Base-by-base conservation (phyloP, 1,140 invertebrate genomes). In the Drosophila yakuba region DNA sequence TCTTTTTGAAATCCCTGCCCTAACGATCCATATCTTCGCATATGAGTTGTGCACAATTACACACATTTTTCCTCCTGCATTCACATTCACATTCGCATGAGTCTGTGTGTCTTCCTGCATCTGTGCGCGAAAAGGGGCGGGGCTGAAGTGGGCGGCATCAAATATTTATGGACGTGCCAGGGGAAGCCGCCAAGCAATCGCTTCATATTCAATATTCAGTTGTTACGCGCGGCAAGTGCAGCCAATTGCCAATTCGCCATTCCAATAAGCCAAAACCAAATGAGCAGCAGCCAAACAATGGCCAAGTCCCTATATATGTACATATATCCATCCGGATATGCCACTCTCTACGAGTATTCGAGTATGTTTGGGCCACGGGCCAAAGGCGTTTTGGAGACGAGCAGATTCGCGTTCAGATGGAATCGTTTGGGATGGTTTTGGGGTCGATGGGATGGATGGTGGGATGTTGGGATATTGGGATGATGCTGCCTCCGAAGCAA, bases 131-230 rank as follows among this genome's bases (percentile, higher is more conserved):
- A 32, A 12, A 32, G 14, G 48, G 38, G 48, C 25, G 57, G 41
- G 11, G 2, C 3, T 10, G n/a, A 12, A 20, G 32, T 17, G 32
- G 50, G 50, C 50, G 63, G 41, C 73, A 76, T 76, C 73, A 76
- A 76, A 76, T 76, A 76, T 76, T 76, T 76, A 76, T 75, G 43
- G 73, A 76, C 61, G 61, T 75, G 73, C 73, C 72, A 57, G 73
- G 73, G 73, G 72, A 67, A 76, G 60, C 73, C 73, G 59, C 72
- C 73, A 76, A 76, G 73, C 73, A 76, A 76, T 76, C 72, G 73
- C 73, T 76, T 76, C 73, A 76, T 76, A 76, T 76, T 76, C 73
- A 76, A 76, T 76, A 76, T 76, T 76, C 73, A 76, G 73, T 76
- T 75, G 73, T 76, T 76, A 76, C 73, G 73, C 72, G 72, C 72